These are phyloP conservation scores for Drosophila longiperda DNA, from an alignment of 2,888 invertebrate species.

Conservation along the genomic window DNA sequence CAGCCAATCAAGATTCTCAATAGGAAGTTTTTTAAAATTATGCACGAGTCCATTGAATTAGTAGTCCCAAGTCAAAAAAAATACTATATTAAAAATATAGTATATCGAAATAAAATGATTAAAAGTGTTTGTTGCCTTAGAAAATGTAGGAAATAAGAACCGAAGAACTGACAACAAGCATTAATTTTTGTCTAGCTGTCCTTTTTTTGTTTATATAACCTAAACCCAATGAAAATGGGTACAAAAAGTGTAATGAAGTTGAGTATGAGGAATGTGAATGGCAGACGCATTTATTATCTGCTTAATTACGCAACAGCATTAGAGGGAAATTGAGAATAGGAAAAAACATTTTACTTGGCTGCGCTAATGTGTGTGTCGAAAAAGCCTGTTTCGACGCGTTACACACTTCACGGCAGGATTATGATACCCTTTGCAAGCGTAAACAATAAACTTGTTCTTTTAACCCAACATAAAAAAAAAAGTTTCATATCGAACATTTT, in stretches of 20 bases:
- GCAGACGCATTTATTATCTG: not conserved
- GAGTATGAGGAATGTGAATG: not conserved
- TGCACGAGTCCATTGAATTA: not conserved
- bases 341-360: not conserved
- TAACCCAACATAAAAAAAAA: not conserved
- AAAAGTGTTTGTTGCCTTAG: not conserved
- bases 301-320: not conserved
- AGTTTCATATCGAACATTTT: not conserved
- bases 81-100: not conserved
- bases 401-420: not conserved
- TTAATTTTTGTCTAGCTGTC: not conserved
- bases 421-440: not conserved
- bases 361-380: not conserved
- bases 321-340: not conserved
- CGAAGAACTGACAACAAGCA: not conserved
- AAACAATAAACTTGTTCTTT: not conserved
- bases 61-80: not conserved
- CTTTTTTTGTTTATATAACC: not conserved
- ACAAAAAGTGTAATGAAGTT: not conserved
- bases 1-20: slow-evolving; percentile 4
- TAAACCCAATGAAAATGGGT: not conserved
- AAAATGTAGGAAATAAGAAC: not conserved
- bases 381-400: not conserved
- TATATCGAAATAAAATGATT: not conserved
- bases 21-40: not conserved